Conservation (phyloP, 2,113 vertebrate genomes). For the Morphnarchus princeps region DNA sequence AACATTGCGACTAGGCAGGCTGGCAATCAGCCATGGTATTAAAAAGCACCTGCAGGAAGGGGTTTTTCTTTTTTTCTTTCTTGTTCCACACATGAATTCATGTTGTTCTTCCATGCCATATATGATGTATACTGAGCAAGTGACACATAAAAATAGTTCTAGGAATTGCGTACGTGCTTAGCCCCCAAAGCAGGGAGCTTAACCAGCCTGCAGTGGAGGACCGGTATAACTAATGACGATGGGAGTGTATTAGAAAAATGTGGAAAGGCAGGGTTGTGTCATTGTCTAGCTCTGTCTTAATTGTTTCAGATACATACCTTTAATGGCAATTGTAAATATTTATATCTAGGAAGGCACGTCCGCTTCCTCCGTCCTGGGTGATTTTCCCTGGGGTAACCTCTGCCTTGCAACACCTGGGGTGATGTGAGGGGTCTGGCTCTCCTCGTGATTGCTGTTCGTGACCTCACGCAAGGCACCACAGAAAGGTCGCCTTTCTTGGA, state of each 20-base stretch:
- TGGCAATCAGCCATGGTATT: neutral
- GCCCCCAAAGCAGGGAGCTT: neutral
- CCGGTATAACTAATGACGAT: rapidly evolving
- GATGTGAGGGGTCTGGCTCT: rapidly evolving
- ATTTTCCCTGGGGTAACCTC: neutral
- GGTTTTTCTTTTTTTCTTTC: neutral
- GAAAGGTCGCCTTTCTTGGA: neutral
- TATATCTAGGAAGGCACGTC: neutral
- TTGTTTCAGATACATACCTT: neutral
- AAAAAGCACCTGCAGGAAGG: neutral
- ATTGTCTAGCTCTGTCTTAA: neutral
- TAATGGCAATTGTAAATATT: neutral
- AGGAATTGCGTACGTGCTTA: neutral
- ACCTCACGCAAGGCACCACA: neutral
- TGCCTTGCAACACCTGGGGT: neutral
- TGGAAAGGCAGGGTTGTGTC: neutral
- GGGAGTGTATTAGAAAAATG: neutral
- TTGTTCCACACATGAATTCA: neutral
- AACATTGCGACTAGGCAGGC: neutral
- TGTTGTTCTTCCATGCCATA: neutral
- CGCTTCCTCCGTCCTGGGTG: neutral
- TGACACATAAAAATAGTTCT: neutral
- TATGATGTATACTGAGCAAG: neutral
- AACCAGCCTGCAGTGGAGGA: neutral
- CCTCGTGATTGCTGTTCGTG: neutral